These are phyloP conservation scores for Pachymerium ferrugineum DNA, from an alignment of 2,888 invertebrate species.

Conservation along the genomic window DNA sequence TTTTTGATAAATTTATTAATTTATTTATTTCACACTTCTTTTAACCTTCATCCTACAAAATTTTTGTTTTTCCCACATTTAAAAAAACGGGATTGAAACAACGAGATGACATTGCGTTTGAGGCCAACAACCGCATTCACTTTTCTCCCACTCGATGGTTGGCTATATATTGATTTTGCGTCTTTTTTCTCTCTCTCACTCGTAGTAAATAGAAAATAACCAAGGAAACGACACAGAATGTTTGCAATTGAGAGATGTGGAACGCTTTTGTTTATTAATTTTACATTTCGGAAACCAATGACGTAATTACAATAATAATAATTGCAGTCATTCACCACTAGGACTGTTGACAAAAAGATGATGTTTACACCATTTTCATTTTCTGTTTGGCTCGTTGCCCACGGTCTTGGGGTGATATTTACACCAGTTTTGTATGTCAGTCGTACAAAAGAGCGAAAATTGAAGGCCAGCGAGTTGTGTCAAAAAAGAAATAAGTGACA, in stretches of 20 bases:
- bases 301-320: too few species aligned
- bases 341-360: neutral
- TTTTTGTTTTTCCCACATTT: too few species aligned
- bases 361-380: too few species aligned
- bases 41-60: too few species aligned
- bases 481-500: neutral
- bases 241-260: neutral
- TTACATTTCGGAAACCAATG: too few species aligned
- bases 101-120: neutral
- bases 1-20: neutral
- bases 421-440: neutral
- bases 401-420: neutral
- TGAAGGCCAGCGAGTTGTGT: neutral
- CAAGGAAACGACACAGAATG: neutral
- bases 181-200: neutral
- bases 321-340: neutral
- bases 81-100: neutral
- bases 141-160: neutral
- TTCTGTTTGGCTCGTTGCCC: neutral
- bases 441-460: too few species aligned
- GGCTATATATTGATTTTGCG: neutral
- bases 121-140: neutral
- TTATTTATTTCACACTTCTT: too few species aligned
- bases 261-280: too few species aligned
- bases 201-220: neutral